A percentile compares a stretch with the other conserved stretches of the same genome.
These are phyloP conservation scores for Lordiphosa fenestrarum DNA, from an alignment of 2,888 invertebrate species.

Conservation along the genomic window DNA sequence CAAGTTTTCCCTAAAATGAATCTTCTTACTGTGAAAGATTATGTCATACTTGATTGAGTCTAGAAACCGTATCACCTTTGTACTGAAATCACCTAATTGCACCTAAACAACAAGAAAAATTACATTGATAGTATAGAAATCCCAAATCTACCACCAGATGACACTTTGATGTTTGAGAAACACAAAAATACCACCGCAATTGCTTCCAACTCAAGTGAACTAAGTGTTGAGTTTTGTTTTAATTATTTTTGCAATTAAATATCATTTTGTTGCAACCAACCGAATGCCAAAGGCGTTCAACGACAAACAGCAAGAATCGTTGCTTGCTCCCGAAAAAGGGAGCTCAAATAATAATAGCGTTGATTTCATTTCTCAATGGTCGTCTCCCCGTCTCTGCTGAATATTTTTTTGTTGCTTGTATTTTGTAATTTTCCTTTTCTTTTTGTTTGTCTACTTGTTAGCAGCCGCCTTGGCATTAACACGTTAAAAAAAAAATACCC, in stretches of 20 bases:
- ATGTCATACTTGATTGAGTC: no score
- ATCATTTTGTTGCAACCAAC: constrained; percentile 43
- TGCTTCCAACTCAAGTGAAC: no score
- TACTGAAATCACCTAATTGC: no score
- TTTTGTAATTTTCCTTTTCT: constrained; percentile 6
- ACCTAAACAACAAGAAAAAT: no score
- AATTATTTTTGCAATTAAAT: constrained; percentile 66
- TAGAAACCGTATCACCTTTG: no score
- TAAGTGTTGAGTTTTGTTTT: constrained; percentile 17
- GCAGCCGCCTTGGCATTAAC: constrained; percentile 57
- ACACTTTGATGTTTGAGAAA: no score
- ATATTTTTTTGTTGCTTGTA: constrained; percentile 11
- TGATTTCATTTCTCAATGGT: constrained; percentile 59
- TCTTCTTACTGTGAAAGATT: no score
- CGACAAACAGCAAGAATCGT: constrained; percentile 22
- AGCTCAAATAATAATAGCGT: constrained; percentile 62
- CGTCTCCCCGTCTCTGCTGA: constrained; percentile 15
- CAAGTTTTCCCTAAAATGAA: no score
- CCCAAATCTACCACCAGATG: no score
- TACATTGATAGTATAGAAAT: no score
- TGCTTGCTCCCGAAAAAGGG: constrained; percentile 15
- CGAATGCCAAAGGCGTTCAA: constrained; percentile 33
- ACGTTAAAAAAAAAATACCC: constrained; percentile 46
- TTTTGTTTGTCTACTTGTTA: constrained; percentile 65
- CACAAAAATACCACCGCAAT: no score